These are phyloP conservation scores for Sebastes trivittatus DNA, from an alignment of 2,797 vertebrate species.

Conservation along the genomic window DNA sequence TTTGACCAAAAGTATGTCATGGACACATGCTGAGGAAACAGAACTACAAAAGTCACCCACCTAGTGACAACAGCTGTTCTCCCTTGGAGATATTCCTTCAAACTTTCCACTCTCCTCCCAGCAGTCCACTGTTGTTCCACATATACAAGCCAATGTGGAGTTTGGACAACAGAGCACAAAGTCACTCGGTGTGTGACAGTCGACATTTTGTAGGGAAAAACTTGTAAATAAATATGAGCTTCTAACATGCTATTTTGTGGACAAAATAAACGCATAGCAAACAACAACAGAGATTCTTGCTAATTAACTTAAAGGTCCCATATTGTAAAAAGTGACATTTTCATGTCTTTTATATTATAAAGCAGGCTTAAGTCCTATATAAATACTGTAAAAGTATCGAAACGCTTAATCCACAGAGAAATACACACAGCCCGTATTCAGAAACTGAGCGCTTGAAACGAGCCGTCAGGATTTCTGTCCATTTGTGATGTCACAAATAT, in stretches of 20 bases:
- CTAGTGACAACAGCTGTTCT: slow-evolving; percentile 59
- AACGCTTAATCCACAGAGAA: too few relatives aligned
- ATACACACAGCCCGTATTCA: too few relatives aligned
- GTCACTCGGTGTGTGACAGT: not conserved
- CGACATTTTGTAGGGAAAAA: not conserved
- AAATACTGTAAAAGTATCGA: too few relatives aligned
- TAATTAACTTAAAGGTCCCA: not conserved
- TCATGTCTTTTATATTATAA: too few relatives aligned
- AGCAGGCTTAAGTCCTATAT: too few relatives aligned
- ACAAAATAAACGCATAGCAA: not conserved
- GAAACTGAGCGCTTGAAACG: too few relatives aligned
- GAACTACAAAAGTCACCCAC: slow-evolving; percentile 17
- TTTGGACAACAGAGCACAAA: not conserved
- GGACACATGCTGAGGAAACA: slow-evolving; percentile 16
- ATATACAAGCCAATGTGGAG: not conserved
- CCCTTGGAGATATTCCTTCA: slow-evolving; percentile 30
- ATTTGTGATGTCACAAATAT: too few relatives aligned
- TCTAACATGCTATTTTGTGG: not conserved
- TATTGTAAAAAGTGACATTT: too few relatives aligned
- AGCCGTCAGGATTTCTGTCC: too few relatives aligned
- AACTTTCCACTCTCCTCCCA: slow-evolving; percentile 14
- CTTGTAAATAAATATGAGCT: not conserved
- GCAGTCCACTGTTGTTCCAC: slow-evolving; percentile 13
- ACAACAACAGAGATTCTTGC: not conserved
- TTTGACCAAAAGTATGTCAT: slow-evolving; percentile 17